phyloP scores from a whole-genome alignment of 2,113 vertebrate species.

The Hippocampus zosterae region DNA sequence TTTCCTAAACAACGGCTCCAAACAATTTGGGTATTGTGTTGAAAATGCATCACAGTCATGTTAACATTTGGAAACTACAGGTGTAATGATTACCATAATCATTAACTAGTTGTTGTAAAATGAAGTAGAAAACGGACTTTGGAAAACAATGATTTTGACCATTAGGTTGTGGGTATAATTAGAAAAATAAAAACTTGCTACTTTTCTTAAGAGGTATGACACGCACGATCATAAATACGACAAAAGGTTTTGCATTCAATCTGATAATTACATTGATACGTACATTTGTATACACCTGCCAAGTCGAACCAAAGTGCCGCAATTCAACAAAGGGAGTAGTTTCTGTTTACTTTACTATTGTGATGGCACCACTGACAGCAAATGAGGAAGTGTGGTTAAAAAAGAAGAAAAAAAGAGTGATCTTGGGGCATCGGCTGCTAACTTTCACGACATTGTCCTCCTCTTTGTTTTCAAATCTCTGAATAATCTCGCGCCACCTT shows the following conservation, averaged over 20 bases:
- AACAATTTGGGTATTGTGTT: not conserved
- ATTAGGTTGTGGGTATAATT: slow-evolving; percentile 16
- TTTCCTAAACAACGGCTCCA: not conserved
- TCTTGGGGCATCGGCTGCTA: too few species aligned
- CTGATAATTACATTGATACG: slow-evolving; percentile 59
- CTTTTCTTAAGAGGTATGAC: slow-evolving; percentile 61
- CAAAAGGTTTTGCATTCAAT: slow-evolving; percentile 57
- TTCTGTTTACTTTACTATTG: not conserved
- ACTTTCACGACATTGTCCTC: too few species aligned
- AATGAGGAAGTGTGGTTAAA: too few species aligned
- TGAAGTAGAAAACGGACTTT: too few species aligned
- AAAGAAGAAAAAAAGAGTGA: too few species aligned
- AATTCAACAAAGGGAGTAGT: not conserved
- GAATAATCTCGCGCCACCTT: too few species aligned
- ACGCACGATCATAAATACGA: slow-evolving; percentile 67
- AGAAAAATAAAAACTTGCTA: slow-evolving; percentile 67
- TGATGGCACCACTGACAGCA: not conserved
- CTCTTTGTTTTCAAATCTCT: too few species aligned
- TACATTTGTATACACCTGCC: slow-evolving; percentile 54
- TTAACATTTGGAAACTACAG: too few species aligned
- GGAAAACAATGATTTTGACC: too few species aligned
- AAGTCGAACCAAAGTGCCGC: not conserved
- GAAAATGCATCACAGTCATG: not conserved
- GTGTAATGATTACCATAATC: too few species aligned
- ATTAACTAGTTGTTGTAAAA: too few species aligned